Conservation (phyloP, 2,797 vertebrate genomes). For the Iguana delicatissima region DNA sequence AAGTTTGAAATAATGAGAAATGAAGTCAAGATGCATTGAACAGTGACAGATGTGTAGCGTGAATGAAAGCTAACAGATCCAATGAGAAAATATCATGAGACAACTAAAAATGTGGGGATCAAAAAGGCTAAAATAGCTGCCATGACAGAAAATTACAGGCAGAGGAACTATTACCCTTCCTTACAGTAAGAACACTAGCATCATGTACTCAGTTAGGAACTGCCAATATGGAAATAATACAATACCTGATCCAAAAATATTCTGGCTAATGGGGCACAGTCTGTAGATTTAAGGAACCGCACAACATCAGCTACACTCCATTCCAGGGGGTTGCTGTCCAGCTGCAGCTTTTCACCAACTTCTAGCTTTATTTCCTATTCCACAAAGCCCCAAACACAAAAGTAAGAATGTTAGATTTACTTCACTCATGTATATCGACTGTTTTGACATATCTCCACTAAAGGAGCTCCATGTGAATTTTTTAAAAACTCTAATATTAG, state of each 20-base stretch:
- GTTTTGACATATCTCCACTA: neutral
- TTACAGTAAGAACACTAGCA: conserved; percentile 3
- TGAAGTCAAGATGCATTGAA: neutral
- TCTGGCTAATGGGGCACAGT: conserved; percentile 94
- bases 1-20: conserved; percentile 21
- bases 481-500: too few species aligned
- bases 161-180: neutral
- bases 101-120: neutral
- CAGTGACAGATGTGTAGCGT: neutral
- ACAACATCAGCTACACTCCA: conserved; percentile 96
- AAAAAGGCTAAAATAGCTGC: neutral
- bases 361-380: conserved; percentile 85
- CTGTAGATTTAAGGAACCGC: conserved; percentile 95
- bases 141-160: neutral
- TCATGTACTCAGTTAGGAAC: neutral
- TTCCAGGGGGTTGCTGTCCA: conserved; percentile 96
- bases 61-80: neutral
- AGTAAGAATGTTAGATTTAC: conserved; percentile 28
- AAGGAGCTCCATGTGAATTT: neutral
- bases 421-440: neutral
- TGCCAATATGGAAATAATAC: conserved; percentile 26
- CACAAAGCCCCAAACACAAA: conserved; percentile 55
- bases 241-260: conserved; percentile 98
- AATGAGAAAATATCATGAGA: conserved; percentile 6
- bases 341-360: conserved; percentile 89